Base-by-base conservation (phyloP, 2,888 invertebrate genomes). In the Agrotis ipsilon region DNA sequence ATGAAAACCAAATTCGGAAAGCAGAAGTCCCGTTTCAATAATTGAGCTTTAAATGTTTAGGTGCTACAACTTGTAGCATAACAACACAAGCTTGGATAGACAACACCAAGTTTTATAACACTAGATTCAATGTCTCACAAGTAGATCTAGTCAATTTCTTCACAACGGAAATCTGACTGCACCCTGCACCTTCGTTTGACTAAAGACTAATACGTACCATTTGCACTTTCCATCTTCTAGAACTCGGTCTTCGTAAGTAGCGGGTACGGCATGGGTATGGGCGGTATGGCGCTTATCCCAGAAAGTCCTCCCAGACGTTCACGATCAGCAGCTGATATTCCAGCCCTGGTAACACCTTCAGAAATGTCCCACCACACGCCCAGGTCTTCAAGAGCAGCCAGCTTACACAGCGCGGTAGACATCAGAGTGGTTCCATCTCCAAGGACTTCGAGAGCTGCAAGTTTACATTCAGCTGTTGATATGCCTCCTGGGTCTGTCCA, bases 191-290 rank as follows among this genome's bases (percentile, higher is more conserved):
- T 65, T 24, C 16, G 27, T 32, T 39, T 52, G 11, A 0, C n/a
- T 21, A 13, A 39, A 57, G 0, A 70, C 54, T 80, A 70, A 80
- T 72, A 7, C 21, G 5, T 0, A 49, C 14, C 57, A 19, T 64
- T 62, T 59, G 32, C 3, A 49, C 39, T 58, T 54, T 16, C 3
- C 11, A 19, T n/a, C 11, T 64, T 89, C 16, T 98, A 98, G 95
- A 98, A 98, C 94, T 98, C 98, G 5, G 98, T 98, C 19, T 98
- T 98, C 94, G 98, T 98, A 46, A 98, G 98, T 72, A 97, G 97
- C 39, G 39, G 39, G 9, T 39, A 39, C 39, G 39, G 39, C 80
- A 96, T 97, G 84, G 96, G 97, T 78, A 96, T 97, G 84, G 96
- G 97, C 1, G 96, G 97, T 81, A 97, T 97, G 91, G 97, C 97